Percentiles rank a stretch among this genome's conserved stretches.
Evolutionary conservation across 1,140 invertebrate species (phyloP).

Genomic region (Agrilus planipennis): DNA sequence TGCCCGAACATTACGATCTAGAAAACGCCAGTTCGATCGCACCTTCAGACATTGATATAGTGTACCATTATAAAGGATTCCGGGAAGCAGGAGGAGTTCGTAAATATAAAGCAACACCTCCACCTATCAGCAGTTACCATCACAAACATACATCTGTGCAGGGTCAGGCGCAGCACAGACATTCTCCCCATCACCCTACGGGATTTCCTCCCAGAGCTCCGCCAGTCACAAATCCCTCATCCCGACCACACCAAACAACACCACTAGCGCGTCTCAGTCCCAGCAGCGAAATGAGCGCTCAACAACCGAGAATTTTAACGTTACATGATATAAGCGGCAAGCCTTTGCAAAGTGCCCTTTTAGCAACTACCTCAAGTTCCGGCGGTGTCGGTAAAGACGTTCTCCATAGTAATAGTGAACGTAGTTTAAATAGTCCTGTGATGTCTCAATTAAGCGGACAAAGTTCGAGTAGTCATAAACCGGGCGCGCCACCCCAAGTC

Average conservation of each 20-base stretch:
- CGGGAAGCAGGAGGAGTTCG: slow-evolving; percentile 61
- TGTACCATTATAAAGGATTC: slow-evolving; percentile 92
- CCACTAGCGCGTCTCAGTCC: slow-evolving; percentile 81
- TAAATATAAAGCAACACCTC: slow-evolving; percentile 74
- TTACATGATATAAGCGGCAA: slow-evolving; percentile 89
- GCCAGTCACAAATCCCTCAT: slow-evolving; percentile 46
- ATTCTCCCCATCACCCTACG: slow-evolving; percentile 53
- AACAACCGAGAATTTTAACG: slow-evolving; percentile 82
- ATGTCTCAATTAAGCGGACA: slow-evolving; percentile 79
- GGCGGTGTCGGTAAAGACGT: slow-evolving; percentile 73
- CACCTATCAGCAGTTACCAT: slow-evolving; percentile 58
- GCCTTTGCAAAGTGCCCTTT: slow-evolving; percentile 72
- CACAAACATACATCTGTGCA: slow-evolving; percentile 59
- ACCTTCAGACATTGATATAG: slow-evolving; percentile 92
- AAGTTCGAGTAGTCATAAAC: slow-evolving; percentile 63
- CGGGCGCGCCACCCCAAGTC: slow-evolving; percentile 43
- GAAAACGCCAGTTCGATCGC: slow-evolving; percentile 96
- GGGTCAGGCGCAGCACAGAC: slow-evolving; percentile 52
- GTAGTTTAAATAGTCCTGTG: slow-evolving; percentile 79
- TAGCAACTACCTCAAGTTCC: slow-evolving; percentile 77
- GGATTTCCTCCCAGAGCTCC: slow-evolving; percentile 57
- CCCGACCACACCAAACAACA: slow-evolving; percentile 71
- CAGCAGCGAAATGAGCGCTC: slow-evolving; percentile 80
- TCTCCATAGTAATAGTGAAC: slow-evolving; percentile 76
- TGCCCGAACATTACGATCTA: slow-evolving; percentile 91